A percentile compares a stretch with the other conserved stretches of the same genome.
Conservation (phyloP, 2,113 vertebrate genomes). For the Atlantisia rogersi region DNA sequence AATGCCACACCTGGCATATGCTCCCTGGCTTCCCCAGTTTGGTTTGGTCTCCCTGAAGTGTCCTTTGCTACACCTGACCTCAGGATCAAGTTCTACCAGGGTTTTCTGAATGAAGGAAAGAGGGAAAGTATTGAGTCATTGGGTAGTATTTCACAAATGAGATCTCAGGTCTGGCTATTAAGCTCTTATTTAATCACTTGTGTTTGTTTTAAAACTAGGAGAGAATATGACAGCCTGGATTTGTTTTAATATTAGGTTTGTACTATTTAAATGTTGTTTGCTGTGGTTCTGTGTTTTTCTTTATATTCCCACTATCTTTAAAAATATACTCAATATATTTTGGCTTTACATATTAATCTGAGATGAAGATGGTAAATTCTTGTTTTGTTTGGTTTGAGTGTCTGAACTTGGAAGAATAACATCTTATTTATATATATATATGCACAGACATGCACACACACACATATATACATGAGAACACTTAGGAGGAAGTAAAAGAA, state of each 20-base stretch:
- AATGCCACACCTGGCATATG: rapidly evolving
- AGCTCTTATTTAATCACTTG: not conserved
- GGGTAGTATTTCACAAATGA: not conserved
- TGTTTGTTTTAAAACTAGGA: not conserved
- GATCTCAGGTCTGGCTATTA: not conserved
- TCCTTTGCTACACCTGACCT: not conserved
- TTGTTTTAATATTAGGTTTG: not conserved
- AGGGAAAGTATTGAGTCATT: not conserved
- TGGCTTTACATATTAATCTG: not conserved
- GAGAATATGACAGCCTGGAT: not conserved
- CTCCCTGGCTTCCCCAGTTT: not conserved
- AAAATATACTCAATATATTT: not conserved
- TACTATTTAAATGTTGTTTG: not conserved
- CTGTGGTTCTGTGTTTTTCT: not conserved
- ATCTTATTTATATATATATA: not conserved
- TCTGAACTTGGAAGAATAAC: not conserved
- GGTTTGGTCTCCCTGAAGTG: not conserved
- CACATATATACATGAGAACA: not conserved
- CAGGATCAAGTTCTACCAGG: not conserved
- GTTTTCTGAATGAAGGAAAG: not conserved
- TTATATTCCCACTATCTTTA: not conserved
- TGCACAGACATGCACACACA: not conserved
- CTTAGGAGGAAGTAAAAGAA: not conserved
- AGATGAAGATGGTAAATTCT: not conserved
- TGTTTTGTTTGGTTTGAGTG: not conserved